Base-by-base conservation (phyloP, 2,113 vertebrate genomes). In the Siniperca knerii region DNA sequence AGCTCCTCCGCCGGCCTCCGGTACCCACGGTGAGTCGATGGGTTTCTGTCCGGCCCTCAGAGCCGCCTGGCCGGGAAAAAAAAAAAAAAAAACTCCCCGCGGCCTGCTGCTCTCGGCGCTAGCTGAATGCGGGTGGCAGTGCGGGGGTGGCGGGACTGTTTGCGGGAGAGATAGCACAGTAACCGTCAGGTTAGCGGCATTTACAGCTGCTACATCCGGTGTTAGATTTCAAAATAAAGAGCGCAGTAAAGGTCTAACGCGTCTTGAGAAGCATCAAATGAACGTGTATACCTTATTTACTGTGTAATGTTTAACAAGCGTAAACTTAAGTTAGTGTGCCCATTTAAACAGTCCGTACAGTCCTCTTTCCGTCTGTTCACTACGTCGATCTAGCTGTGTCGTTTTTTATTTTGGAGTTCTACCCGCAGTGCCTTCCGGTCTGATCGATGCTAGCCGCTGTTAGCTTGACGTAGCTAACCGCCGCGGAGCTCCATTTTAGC, bases 71-170 rank as follows among this genome's bases (percentile, higher is more conserved):
- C 44, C 12, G 74, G 68, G 57, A 3, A 37, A 3, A 33, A 8
- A 2, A 2, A 1, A n/a, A 8, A 0, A 12, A 29, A 66, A 58
- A 6, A 29, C 29, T 54, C 65, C 74, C 74, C 79, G 86, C 80
- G 92, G 89, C 90, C 91, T 92, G 86, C 88, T 91, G 82, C 71
- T 78, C 57, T 69, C 10, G 62, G 84, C 68, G 73, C 54, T 72
- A n/a, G 81, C 87, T 84, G 85, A 88, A 55, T 93, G 92, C 90
- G 94, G 92, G 92, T 40, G 92, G 92, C 75, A 60, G 92, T 92
- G 94, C 91, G 95, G 95, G 94, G 95, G 95, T 81, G 95, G 94
- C 85, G 90, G 85, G 90, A 87, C 92, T 90, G 90, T 92, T 87
- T 94, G 95, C 94, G 94, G 90, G 93, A 94, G 69, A 74, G 82